A percentile compares a stretch with the other conserved stretches of the same genome.
These are phyloP conservation scores for Pseudochirops cupreus DNA, from an alignment of 2,797 vertebrate genomes.

Conservation along the genomic window DNA sequence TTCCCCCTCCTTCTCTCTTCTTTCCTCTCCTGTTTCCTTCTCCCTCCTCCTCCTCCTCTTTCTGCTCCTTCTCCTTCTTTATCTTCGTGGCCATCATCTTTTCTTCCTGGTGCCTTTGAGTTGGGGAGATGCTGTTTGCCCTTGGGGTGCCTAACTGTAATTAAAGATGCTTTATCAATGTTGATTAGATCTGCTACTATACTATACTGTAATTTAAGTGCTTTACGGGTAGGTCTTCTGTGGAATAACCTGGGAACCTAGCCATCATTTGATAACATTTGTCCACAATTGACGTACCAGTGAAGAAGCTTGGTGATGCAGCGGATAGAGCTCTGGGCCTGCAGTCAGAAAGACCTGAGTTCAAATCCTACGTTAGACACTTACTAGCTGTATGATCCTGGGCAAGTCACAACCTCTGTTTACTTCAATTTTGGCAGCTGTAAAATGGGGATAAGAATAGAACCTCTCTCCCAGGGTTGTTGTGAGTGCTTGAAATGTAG, in stretches of 20 bases:
- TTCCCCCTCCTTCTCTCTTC: background rate
- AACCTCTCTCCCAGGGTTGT: background rate
- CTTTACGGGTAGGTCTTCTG: background rate
- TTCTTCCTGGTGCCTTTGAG: background rate
- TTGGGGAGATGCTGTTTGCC: background rate
- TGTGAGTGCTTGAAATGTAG: background rate
- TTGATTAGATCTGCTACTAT: too few relatives aligned
- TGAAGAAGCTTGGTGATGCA: constrained; percentile 17
- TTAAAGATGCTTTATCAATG: background rate
- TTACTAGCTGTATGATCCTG: background rate
- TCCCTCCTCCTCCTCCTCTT: background rate
- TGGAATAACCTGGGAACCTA: background rate
- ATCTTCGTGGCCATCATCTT: background rate
- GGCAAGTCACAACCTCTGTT: background rate
- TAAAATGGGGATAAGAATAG: background rate
- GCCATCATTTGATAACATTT: constrained; percentile 25
- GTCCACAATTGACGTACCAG: constrained; percentile 16
- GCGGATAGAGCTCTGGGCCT: background rate
- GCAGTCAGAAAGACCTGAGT: background rate
- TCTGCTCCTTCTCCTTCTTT: background rate
- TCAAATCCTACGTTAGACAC: background rate
- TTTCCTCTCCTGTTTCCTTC: background rate
- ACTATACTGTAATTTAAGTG: background rate
- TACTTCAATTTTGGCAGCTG: background rate
- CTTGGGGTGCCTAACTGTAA: background rate